Conservation (phyloP, 2,113 vertebrate species). For the Dryoscopus gambensis region DNA sequence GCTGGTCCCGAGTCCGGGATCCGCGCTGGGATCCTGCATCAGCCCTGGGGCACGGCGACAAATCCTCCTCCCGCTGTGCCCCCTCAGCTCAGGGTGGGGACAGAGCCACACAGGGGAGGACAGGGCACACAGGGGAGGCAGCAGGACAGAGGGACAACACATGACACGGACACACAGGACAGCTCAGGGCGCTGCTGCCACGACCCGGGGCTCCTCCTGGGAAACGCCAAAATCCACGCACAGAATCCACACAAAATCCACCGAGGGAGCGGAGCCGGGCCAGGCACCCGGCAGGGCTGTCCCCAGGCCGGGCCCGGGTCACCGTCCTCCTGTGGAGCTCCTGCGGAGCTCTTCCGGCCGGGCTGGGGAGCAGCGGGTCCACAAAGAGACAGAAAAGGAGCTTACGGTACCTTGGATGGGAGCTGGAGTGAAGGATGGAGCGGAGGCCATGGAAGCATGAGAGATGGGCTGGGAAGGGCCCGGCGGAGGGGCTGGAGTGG, state of each 20-base stretch:
- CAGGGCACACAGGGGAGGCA: not conserved
- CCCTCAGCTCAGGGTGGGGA: not conserved
- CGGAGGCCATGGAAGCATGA: slow-evolving; percentile 58
- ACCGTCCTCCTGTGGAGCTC: not conserved
- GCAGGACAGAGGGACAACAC: not conserved
- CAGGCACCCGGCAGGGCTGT: not conserved
- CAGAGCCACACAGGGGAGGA: not conserved
- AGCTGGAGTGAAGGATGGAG: slow-evolving; percentile 63
- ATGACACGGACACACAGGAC: not conserved
- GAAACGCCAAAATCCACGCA: not conserved
- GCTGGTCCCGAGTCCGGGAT: not conserved
- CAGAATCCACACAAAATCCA: no score
- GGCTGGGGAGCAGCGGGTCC: not conserved
- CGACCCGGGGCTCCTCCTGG: not conserved
- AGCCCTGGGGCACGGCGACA: not conserved
- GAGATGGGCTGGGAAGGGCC: slow-evolving; percentile 61
- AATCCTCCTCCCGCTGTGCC: not conserved
- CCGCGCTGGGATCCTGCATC: fast-evolving
- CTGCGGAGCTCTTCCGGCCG: not conserved
- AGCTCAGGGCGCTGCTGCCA: not conserved
- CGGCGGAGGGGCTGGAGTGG: slow-evolving; percentile 44
- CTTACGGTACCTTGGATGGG: slow-evolving; percentile 57
- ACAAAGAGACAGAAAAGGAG: slow-evolving; percentile 45
- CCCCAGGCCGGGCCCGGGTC: not conserved
- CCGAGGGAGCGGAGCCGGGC: not conserved